Evolutionary conservation across 2,113 vertebrate species (phyloP).

Genomic region (Labrus mixtus): DNA sequence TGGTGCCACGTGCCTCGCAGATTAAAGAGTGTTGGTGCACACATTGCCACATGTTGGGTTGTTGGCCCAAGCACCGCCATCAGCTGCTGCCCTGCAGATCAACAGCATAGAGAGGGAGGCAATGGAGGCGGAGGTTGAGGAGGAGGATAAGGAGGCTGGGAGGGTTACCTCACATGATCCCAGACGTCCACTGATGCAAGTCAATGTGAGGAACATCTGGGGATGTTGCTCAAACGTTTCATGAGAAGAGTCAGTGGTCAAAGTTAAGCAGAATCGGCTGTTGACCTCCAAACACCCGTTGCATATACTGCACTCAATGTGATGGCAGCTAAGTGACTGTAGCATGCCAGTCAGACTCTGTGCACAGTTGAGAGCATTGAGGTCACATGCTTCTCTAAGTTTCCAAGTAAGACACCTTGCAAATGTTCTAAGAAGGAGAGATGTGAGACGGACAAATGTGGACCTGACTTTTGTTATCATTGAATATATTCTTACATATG

Average conservation of each 20-base stretch:
- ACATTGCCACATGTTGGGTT: slow-evolving; percentile 52
- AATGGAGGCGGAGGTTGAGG: rapidly evolving
- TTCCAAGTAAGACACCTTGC: slow-evolving; percentile 39
- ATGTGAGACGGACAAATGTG: neutral
- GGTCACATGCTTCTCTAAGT: slow-evolving; percentile 35
- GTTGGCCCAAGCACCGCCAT: slow-evolving; percentile 17
- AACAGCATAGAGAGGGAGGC: neutral
- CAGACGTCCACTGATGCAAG: neutral
- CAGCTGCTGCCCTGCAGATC: neutral
- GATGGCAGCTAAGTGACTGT: slow-evolving; percentile 26
- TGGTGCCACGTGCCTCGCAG: slow-evolving; percentile 33
- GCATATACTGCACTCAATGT: neutral
- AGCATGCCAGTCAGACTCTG: slow-evolving; percentile 23
- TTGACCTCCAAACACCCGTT: neutral
- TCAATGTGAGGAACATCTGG: neutral
- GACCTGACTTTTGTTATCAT: slow-evolving; percentile 15
- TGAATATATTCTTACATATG: slow-evolving; percentile 12
- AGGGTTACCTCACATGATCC: slow-evolving; percentile 33
- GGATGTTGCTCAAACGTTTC: neutral
- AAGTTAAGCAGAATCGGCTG: slow-evolving; percentile 1
- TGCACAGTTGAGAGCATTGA: slow-evolving; percentile 31
- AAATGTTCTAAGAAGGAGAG: slow-evolving; percentile 37
- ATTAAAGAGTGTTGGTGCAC: slow-evolving; percentile 49
- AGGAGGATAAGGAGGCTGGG: rapidly evolving
- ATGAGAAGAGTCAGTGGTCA: slow-evolving; percentile 29